Evolutionary conservation across 2,797 vertebrate species (phyloP), one percentile per base, ranked within the genome.

Genomic region (Acrocephalus scirpaceus): DNA sequence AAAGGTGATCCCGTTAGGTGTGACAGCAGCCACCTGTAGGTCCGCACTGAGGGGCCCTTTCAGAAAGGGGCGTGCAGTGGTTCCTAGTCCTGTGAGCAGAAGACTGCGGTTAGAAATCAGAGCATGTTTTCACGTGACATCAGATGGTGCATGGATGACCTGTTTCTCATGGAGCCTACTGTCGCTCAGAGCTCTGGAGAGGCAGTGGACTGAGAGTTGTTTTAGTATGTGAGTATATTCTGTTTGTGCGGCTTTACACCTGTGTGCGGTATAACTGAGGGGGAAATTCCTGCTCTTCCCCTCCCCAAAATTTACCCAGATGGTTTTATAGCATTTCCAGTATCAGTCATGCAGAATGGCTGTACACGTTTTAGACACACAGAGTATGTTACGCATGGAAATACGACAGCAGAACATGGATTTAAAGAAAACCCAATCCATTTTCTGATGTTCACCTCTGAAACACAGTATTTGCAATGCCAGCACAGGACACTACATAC

Each of bases 61-160:
- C 92, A 88, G 96, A 94, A 82, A 87, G 81, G 12, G 84, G 93
- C 57, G 93, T 95, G 97, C 97, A 95, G 81, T 93, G 94, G 91
- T 69, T 98, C 96, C 88, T 97, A 95, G 91, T 95, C 97, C 96
- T 95, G 58, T 4, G 96, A 96, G 93, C 97, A 97, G 94, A 96
- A 96, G 94, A 95, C 96, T 32, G 73, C 73, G 36, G 96, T 97
- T 96, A 95, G 94, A 88, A 91, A 84, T 88, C 12, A 42, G 88
- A 44, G 58, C 13, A 95, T 88, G 94, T 96, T 79, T 91, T 50
- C 23, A 89, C 88, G 97, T 97, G 93, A 95, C 79, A 69, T 88
- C 1, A 2, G 91, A 97, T 98, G 98, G 93, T 44, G 84, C 89
- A 90, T 93, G 96, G 86, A 97, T 97, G 97, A 88, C 78, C 79